Evolutionary conservation across 2,113 vertebrate genomes (phyloP), one percentile per base, ranked within the genome.

Genomic region (Desmodus rotundus): DNA sequence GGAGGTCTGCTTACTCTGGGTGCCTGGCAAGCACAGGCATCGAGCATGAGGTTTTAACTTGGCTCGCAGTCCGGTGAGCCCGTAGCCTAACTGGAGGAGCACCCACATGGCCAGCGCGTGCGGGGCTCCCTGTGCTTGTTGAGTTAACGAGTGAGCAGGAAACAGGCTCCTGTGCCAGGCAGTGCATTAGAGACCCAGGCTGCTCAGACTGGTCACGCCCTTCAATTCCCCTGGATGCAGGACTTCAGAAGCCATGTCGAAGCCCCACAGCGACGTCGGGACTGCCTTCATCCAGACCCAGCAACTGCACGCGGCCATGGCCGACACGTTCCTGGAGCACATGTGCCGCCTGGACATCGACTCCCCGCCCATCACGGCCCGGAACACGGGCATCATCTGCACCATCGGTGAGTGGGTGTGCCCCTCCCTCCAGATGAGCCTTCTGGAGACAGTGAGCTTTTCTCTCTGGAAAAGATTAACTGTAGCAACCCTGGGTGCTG

Each of bases 321-420:
- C 99, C 0, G 99, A 99, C 98, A 99, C 99, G 1, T 99, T 99
- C 94, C 97, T 99, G 95, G 99, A 99, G 97, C 99, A 99, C 98
- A 98, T 99, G 99, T 99, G 99, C 91, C 99, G 99, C 94, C 98
- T 99, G 98, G 99, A 99, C 98, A 99, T 99, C 0, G 99, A 99
- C 98, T 99, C 99, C 0, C 98, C 99, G 19, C 99, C 99, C 2
- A 99, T 99, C 87, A 98, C 98, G 0, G 99, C 99, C 11, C 99
- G 99, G 28, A 99, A 99, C 99, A 99, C 99, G 0, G 99, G 99
- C 98, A 99, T 99, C 98, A 98, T 99, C 98, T 99, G 99, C 97
- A 99, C 99, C 94, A 99, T 99, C 0, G 99, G 99, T 99, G 98
- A 85, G 99, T 96, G 58, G 2, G 2, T 24, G 5, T 38, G 22